Evolutionary conservation across 1,140 invertebrate species (phyloP).

Genomic region (Sycophaga agraensis): DNA sequence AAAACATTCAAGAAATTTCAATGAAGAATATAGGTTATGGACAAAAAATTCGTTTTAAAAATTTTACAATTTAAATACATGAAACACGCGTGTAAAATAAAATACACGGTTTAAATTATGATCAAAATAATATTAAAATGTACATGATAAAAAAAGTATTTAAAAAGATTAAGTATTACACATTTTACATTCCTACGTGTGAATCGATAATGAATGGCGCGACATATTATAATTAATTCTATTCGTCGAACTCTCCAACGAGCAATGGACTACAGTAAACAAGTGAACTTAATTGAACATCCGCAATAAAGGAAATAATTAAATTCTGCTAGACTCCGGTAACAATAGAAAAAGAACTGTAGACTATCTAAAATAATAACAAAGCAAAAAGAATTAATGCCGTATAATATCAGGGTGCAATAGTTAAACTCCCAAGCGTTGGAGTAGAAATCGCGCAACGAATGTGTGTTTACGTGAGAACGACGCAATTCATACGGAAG

Average conservation of each 20-base stretch:
- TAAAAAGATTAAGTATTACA: too few relatives aligned
- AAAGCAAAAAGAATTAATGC: neutral
- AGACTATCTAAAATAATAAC: slow-evolving; percentile 1
- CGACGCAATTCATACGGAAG: neutral
- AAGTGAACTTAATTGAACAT: neutral
- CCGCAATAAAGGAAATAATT: too few relatives aligned
- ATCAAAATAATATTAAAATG: too few relatives aligned
- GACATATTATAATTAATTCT: slow-evolving; percentile 6
- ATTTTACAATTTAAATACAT: too few relatives aligned
- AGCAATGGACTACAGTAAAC: neutral
- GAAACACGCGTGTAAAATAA: too few relatives aligned
- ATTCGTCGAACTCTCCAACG: neutral
- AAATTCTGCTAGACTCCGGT: slow-evolving; percentile 1
- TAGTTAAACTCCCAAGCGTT: neutral
- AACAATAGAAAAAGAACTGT: neutral
- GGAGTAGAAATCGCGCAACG: neutral
- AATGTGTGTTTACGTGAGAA: neutral
- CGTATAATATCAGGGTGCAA: neutral
- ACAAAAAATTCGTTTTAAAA: too few relatives aligned
- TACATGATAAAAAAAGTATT: too few relatives aligned
- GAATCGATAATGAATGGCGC: neutral
- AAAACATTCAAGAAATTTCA: too few relatives aligned
- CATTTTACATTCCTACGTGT: neutral
- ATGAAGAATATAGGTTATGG: too few relatives aligned
- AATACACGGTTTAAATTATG: too few relatives aligned